phyloP scores from a whole-genome alignment of 2,888 invertebrate species.

The Trisateles emortualis region DNA sequence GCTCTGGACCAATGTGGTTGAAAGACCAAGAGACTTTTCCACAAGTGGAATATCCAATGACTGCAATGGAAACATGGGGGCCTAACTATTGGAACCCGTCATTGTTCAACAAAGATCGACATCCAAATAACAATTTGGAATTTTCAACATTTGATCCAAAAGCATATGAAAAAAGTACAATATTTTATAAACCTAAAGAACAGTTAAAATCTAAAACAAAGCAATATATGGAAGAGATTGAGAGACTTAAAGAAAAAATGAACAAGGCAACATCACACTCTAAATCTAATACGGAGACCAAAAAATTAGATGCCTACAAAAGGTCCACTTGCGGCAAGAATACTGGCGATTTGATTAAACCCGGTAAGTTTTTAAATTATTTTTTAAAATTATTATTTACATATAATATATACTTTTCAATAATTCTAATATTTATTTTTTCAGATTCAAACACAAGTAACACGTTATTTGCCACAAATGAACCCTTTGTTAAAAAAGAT shows the following conservation, averaged over 20 bases:
- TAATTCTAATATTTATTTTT: not conserved
- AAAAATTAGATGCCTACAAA: not conserved
- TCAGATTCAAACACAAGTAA: conserved; percentile 7
- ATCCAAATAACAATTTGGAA: conserved; percentile 17
- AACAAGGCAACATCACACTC: not conserved
- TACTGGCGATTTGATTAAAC: not conserved
- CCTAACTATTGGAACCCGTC: conserved; percentile 63
- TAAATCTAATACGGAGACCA: not conserved
- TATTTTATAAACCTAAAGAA: conserved; percentile 11
- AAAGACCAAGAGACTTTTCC: conserved; percentile 59
- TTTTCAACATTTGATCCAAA: conserved; percentile 16
- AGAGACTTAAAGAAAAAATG: conserved; percentile 10
- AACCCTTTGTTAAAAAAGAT: not conserved
- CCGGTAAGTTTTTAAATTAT: conserved; percentile 5
- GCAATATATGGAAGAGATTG: conserved; percentile 8
- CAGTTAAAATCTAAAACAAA: conserved; percentile 10
- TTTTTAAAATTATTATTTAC: no score
- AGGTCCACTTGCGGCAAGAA: not conserved
- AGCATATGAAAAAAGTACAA: conserved; percentile 8
- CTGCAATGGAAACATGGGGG: conserved; percentile 64
- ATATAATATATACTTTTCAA: not conserved
- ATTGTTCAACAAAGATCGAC: conserved; percentile 31
- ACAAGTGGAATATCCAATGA: conserved; percentile 72
- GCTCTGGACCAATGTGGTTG: conserved; percentile 33
- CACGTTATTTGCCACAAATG: not conserved